Base-by-base conservation (phyloP, 2,888 invertebrate species). In the Chouioia cunea region DNA sequence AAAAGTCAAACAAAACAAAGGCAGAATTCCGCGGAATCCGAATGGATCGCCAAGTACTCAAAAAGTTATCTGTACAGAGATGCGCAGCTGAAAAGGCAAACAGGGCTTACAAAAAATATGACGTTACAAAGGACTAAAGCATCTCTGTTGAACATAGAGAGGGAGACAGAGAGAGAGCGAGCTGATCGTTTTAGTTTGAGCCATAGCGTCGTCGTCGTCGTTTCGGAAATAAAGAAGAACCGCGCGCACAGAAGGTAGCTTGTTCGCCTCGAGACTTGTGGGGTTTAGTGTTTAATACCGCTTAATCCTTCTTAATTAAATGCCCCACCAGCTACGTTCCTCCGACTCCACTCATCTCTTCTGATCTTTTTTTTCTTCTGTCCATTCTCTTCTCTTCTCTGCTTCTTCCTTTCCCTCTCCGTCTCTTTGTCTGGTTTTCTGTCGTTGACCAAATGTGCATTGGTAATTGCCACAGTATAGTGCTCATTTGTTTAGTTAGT, bases 291-390 rank as follows among this genome's bases (percentile, higher is more conserved):
- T 76, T 78, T 78, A 79, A 76, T 76, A 75, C 77, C 74, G 76
- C 77, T 81, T 83, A 81, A 82, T 83, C 81, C 80, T 78, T 79
- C 80, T 79, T 81, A 82, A 83, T 83, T 82, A 83, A 83, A 80
- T 79, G 77, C 76, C 54, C 59, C 59, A 67, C 54, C 64, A 58
- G 59, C 59, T 27, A 36, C 57, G 56, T 58, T 71, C 74, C 76
- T 75, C 76, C 68, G 36, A 63, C 59, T 69, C 22, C 44, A 50
- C 58, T 23, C 47, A 46, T 54, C 15, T 20, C 56, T 23, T 58
- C 59, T 56, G 44, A 56, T 66, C 69, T 63, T 54, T 68, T 56
- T 60, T 14, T 36, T 43, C 14, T 59, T 52, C n/a, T n/a, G n/a
- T 16, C 46, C 50, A 53, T 27, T 50, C 52, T 36, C 6, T 36